phyloP scores from a whole-genome alignment of 2,113 vertebrate genomes.

The Arenaria interpres region DNA sequence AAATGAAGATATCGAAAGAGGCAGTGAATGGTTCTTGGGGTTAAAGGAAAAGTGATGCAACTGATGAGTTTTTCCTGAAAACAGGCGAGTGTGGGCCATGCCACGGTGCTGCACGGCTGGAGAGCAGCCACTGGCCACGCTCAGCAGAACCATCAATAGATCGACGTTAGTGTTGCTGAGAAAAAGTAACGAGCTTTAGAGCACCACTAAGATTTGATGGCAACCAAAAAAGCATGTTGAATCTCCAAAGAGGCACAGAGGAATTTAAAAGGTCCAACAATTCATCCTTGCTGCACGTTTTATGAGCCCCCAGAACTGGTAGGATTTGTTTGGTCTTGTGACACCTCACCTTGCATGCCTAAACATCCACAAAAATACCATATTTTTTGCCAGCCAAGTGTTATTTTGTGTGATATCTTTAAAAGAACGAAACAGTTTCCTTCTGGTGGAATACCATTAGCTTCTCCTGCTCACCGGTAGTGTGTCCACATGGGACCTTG shows the following conservation, averaged over 20 bases:
- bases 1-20: background rate
- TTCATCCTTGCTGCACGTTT: background rate
- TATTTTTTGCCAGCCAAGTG: background rate
- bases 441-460: background rate
- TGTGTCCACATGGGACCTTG: background rate
- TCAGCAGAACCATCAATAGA: background rate
- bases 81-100: background rate
- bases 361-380: background rate
- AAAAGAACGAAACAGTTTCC: background rate
- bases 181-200: background rate
- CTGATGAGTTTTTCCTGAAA: background rate
- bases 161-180: rapidly evolving
- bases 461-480: background rate
- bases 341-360: background rate
- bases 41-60: background rate
- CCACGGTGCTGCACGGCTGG: background rate
- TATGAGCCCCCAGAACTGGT: background rate
- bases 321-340: conserved; percentile 17
- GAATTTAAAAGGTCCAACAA: background rate
- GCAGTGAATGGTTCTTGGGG: background rate
- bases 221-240: background rate
- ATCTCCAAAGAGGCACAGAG: background rate
- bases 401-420: background rate
- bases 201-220: background rate
- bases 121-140: background rate